Base-by-base conservation (phyloP, 2,888 invertebrate species). In the Ashinkailepas kermadecensis region DNA sequence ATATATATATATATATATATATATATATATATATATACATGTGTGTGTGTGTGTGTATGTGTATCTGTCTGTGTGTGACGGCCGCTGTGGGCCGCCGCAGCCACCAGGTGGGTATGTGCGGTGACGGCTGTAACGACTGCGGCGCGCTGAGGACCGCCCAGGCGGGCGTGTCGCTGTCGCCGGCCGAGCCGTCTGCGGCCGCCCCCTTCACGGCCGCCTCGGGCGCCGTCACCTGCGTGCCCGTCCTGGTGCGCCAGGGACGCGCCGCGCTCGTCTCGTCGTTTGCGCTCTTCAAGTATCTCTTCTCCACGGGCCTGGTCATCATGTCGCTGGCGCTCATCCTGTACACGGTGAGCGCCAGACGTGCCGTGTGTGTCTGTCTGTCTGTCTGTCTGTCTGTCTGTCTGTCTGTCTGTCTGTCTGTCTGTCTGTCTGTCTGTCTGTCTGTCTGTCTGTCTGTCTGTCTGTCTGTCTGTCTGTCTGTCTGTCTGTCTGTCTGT, bases 51-150 rank as follows among this genome's bases (percentile, higher is more conserved):
- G 39, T 39, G 39, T 39, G 39, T 39, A 4, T 39, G 39, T 39
- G 39, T 39, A 4, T 39, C 39, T 39, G 39, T 39, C 39, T 39
- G 39, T 39, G 39, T 39, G 39, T 62, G 18, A n/a, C 12, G 25
- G 2, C 25, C 54, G 54, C 64, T 65, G 7, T n/a, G 54, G 11
- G n/a, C 58, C 39, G 25, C 25, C 54, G 65, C 91, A 86, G 93
- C 92, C 57, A 93, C 82, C 86, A 86, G 79, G 88, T 89, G 18
- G 87, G 87, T 1, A 89, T 89, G 89, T 88, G 88, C 83, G 89
- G 89, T 21, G 89, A 89, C 84, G 89, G 89, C 15, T 89, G 88
- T 23, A 89, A 89, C 84, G 89, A 89, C 84, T 89, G 89, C 84
- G 88, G 88, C 4, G 89, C 89, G 12, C 84, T 89, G 81, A 88